A percentile compares a stretch with the other conserved stretches of the same genome.
phyloP scores from a whole-genome alignment of 2,797 vertebrate species.

The Pyrocephalus nanus region DNA sequence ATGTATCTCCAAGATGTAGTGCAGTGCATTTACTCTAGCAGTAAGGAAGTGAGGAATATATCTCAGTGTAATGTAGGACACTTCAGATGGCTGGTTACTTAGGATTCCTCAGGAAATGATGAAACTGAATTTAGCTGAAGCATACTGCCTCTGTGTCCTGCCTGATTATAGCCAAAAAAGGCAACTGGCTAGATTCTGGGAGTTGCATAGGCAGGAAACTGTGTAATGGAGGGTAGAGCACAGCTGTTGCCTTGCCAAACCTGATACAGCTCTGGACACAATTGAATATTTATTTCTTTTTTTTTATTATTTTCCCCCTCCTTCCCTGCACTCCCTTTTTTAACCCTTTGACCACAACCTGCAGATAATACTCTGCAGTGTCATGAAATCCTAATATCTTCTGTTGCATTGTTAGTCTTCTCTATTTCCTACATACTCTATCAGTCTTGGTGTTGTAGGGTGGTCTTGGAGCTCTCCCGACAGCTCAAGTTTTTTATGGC shows the following conservation, averaged over 20 bases:
- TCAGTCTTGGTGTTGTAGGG: background rate
- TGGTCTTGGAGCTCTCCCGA: background rate
- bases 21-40: background rate
- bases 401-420: background rate
- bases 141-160: conserved; percentile 64
- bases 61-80: conserved; percentile 47
- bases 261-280: conserved; percentile 30
- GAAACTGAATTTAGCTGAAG: conserved; percentile 74
- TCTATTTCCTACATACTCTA: background rate
- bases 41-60: background rate
- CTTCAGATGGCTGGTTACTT: conserved; percentile 72
- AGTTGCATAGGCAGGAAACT: conserved; percentile 76
- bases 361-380: background rate
- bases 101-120: conserved; percentile 79
- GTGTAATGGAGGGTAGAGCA: conserved; percentile 62
- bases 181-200: conserved; percentile 77
- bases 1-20: background rate
- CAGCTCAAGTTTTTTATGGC: background rate
- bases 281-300: background rate
- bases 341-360: conserved; percentile 32
- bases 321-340: background rate
- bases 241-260: conserved; percentile 66
- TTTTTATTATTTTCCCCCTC: background rate
- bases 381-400: background rate
- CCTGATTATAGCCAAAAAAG: conserved; percentile 82